Conservation (phyloP, 2,888 invertebrate genomes). For the Oligia fasciuncula region DNA sequence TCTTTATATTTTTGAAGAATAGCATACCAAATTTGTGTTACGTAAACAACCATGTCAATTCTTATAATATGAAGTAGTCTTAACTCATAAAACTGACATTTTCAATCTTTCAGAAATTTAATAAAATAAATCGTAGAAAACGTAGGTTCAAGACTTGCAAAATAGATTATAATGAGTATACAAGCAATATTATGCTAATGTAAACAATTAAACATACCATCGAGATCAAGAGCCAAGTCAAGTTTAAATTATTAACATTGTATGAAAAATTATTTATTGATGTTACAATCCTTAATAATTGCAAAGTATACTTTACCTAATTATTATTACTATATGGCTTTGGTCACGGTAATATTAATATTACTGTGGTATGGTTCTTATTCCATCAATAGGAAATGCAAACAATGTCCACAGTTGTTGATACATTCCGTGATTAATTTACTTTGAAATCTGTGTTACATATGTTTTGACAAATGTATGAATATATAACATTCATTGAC, state of each 20-base stretch:
- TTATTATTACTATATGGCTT: background rate
- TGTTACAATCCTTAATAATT: background rate
- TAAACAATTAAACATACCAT: conserved; percentile 5
- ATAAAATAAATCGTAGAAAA: background rate
- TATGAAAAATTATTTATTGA: background rate
- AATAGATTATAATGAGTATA: background rate
- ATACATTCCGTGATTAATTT: conserved; percentile 18
- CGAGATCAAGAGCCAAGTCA: conserved; percentile 22
- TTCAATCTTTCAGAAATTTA: background rate
- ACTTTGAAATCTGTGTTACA: conserved; percentile 15
- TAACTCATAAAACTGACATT: background rate
- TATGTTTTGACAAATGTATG: conserved; percentile 26
- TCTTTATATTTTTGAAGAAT: conserved; percentile 9
- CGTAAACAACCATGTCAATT: background rate
- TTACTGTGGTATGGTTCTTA: background rate
- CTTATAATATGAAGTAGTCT: background rate
- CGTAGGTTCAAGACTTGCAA: background rate
- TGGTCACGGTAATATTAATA: background rate
- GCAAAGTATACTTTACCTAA: background rate
- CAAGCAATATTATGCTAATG: conserved; percentile 20
- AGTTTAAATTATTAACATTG: conserved; percentile 1
- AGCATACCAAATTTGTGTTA: background rate
- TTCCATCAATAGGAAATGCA: conserved; percentile 13
- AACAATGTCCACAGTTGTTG: conserved; percentile 24
- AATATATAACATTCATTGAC: conserved; percentile 21